Conservation (phyloP, 2,888 invertebrate genomes). For the Altica lythri region DNA sequence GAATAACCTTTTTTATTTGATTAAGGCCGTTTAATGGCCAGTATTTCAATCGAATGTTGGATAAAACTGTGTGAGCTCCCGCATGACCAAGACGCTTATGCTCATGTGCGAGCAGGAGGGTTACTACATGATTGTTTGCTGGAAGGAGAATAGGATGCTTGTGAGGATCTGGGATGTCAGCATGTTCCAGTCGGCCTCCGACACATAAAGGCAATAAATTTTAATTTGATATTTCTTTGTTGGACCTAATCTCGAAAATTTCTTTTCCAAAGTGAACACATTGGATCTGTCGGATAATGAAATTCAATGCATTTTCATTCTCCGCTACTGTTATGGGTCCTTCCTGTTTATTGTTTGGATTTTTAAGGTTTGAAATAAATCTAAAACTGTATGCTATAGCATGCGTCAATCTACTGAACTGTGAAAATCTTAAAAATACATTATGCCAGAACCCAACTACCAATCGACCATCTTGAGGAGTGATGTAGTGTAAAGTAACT, state of each 20-base stretch:
- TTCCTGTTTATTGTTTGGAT: background rate
- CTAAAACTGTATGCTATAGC: background rate
- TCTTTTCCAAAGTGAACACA: background rate
- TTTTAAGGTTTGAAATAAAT: background rate
- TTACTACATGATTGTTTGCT: conserved; percentile 5
- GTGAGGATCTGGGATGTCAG: conserved; percentile 3
- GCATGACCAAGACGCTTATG: conserved; percentile 13
- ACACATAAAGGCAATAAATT: conserved; percentile 10
- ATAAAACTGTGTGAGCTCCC: conserved; percentile 13
- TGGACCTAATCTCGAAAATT: background rate
- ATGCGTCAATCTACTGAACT: background rate
- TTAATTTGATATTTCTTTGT: background rate
- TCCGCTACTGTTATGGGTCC: background rate
- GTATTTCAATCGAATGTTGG: conserved; percentile 5
- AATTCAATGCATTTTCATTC: background rate
- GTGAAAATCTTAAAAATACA: background rate
- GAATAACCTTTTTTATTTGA: background rate
- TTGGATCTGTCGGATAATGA: background rate
- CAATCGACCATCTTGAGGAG: too few relatives aligned
- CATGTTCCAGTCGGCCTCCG: conserved; percentile 13
- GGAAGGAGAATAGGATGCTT: conserved; percentile 17
- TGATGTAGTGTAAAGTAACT: background rate
- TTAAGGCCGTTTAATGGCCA: conserved; percentile 22
- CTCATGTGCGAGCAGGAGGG: conserved; percentile 12
- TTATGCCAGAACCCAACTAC: background rate